Evolutionary conservation across 2,888 invertebrate genomes (phyloP), one percentile per base, ranked within the genome.

Genomic region (Catocala fraxini): DNA sequence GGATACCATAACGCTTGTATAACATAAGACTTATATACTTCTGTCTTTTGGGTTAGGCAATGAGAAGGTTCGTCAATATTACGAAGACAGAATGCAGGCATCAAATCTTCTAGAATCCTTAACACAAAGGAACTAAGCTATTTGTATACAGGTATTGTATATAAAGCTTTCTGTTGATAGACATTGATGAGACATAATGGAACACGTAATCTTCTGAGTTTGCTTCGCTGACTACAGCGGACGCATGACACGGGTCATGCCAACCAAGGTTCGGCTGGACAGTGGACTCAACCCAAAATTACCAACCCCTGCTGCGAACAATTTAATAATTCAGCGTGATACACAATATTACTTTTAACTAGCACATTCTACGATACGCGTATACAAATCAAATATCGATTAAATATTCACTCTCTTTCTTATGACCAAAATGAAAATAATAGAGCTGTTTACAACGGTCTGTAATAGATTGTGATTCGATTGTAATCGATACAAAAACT

Each of bases 321-420:
- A 66, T 57, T 63, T 56, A 86, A 84, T 85, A 77, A 85, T 84
- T 86, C 76, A 84, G 65, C 55, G 60, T 68, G 58, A 56, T 59
- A 54, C 63, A 60, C 64, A 61, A 74, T 80, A 79, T 78, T 71
- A 79, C 72, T 79, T 80, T 77, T 66, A 75, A 73, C 60, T 69
- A 65, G 49, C 63, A 59, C 63, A 48, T 51, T 60, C 60, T 68
- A 67, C 68, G 43, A 59, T 65, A 67, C 66, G 60, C 65, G 70
- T 68, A 45, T 68, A 70, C 52, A 62, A 65, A 63, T 69, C 46
- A 65, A 45, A 43, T 75, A 63, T 75, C 65, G 62, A 75, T 58
- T 57, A 62, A 34, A 62, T 35, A 9, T 39, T 39, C 35, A 39
- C 1, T 39, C 6, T 39, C 35, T 39, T 9, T 0, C 6, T 39